These are phyloP conservation scores for Picathartes gymnocephalus DNA, from an alignment of 2,113 vertebrate genomes.

Conservation along the genomic window DNA sequence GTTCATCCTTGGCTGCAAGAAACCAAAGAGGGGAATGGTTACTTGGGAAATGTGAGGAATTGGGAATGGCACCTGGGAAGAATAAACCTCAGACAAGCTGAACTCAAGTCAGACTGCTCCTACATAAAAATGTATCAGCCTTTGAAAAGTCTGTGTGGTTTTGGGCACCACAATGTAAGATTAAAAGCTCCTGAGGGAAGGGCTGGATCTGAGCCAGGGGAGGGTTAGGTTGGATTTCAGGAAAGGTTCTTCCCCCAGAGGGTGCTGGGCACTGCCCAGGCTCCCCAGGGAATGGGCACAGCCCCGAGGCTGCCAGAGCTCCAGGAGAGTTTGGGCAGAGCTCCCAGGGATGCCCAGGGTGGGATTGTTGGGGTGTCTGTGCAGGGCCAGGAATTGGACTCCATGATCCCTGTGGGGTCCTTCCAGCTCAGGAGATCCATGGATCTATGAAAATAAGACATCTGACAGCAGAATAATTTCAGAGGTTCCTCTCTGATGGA, in stretches of 20 bases:
- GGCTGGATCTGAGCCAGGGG: neutral
- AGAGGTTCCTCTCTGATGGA: neutral
- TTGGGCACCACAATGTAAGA: neutral
- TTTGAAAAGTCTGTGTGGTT: neutral
- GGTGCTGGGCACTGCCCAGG: neutral
- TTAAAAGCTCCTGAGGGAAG: neutral
- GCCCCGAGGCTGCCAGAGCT: neutral
- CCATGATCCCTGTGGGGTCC: neutral
- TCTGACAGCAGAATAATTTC: neutral
- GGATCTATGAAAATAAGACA: neutral
- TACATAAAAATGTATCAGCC: neutral
- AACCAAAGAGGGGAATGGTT: neutral
- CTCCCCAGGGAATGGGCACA: neutral
- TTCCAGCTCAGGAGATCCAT: neutral
- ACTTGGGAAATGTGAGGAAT: neutral
- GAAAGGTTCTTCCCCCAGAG: neutral
- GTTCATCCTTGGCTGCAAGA: slow-evolving; percentile 81
- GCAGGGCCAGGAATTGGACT: neutral
- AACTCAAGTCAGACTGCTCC: neutral
- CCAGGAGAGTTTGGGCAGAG: fast-evolving
- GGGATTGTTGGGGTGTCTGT: neutral
- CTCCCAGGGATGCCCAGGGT: neutral
- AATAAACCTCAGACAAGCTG: neutral
- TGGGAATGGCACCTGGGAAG: neutral
- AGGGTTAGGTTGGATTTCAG: fast-evolving